Base-by-base conservation (phyloP, 35 echinoderm and acorn worm species). In the Holothuria glaberrima region DNA sequence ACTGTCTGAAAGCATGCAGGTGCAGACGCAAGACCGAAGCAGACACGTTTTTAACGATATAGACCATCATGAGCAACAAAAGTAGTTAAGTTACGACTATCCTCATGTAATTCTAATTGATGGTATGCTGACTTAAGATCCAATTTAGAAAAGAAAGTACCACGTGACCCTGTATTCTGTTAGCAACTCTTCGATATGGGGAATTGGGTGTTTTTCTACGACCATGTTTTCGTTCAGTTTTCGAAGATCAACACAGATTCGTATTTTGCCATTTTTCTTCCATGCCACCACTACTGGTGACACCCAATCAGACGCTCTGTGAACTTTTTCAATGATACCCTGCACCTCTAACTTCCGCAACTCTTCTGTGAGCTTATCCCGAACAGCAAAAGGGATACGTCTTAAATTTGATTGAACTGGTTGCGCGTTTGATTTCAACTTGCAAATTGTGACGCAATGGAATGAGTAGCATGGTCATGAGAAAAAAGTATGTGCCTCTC, bases 61-160 rank as follows among this genome's bases (percentile, higher is more conserved):
- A 90, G 30, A 25, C 91, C 90, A 60, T 72, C 44, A 77, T 96
- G 91, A 6, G 90, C 93, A 63, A 93, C 88, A 57, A 90, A 96
- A 32, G 91, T 58, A 16, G 90, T 92, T 20, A 94, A 30, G 41
- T 90, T 73, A 6, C 88, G 54, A 79, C 77, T 90, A 16, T 90
- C 71, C 32, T 90, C 59, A 2, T 91, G 46, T 30, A 91, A 46
- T 50, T 71, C 38, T 77, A 97, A 76, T 48, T 90, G 91, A 31
- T 92, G 91, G 65, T 93, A 97, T 9, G 88, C 89, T 16, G 88
- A 93, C 18, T 80, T 89, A 21, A 97, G 31, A 75, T 95, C 71
- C 7, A 92, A 56, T 48, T 82, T 97, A 22, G 88, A 83, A 56
- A 93, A 97, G 32, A 24, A 87, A 30, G 94, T 36, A 46, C n/a